phyloP scores from a whole-genome alignment of 2,797 vertebrate species.

The Pygocentrus nattereri region DNA sequence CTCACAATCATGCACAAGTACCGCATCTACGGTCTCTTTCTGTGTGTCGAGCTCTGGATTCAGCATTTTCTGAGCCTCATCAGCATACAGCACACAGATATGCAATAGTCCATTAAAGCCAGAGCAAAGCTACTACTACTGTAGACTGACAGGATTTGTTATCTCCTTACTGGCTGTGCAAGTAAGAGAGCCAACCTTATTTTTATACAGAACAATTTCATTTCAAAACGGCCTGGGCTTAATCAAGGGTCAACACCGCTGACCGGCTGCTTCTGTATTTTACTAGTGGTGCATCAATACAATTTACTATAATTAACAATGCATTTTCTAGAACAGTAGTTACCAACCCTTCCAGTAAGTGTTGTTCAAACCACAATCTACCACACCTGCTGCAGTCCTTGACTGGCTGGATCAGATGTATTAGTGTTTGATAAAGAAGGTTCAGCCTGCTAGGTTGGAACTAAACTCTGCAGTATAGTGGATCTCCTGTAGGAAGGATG shows the following conservation, averaged over 20 bases:
- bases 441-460: too few species aligned
- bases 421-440: too few species aligned
- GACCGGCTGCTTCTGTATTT: not conserved
- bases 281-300: not conserved
- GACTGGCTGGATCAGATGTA: too few species aligned
- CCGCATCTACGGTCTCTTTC: slow-evolving; percentile 13
- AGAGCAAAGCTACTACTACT: not conserved
- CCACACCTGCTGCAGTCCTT: too few species aligned
- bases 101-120: slow-evolving; percentile 19
- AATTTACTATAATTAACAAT: not conserved
- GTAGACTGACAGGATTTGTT: not conserved
- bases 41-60: slow-evolving; percentile 12
- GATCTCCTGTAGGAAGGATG: too few species aligned
- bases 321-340: too few species aligned
- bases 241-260: not conserved
- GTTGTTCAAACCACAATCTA: too few species aligned
- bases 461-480: too few species aligned
- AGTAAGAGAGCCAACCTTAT: not conserved
- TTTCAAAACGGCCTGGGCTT: not conserved
- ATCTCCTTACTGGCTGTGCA: not conserved
- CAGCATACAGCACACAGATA: slow-evolving; percentile 9
- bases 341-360: too few species aligned
- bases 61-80: slow-evolving; percentile 41
- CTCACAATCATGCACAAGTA: slow-evolving; percentile 34
- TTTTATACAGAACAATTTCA: not conserved